Evolutionary conservation across 2,113 vertebrate genomes (phyloP).

Genomic region (Cairina moschata): DNA sequence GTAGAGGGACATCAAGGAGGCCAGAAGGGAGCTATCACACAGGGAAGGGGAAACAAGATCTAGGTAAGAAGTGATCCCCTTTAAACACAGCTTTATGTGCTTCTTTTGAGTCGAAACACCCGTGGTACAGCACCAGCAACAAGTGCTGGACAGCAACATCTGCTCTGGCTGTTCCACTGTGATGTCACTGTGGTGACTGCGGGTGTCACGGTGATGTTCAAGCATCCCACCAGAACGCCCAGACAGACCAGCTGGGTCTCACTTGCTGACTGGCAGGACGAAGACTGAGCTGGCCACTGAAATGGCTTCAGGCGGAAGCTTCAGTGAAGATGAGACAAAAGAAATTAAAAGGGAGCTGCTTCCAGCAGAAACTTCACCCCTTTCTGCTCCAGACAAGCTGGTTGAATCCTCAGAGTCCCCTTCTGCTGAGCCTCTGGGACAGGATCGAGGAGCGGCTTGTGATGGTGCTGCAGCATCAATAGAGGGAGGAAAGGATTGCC

Average conservation of each 20-base stretch:
- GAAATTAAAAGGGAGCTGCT: background rate
- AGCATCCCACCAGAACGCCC: too few relatives aligned
- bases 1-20: background rate
- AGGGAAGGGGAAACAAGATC: background rate
- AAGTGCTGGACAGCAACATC: background rate
- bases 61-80: background rate
- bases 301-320: too few relatives aligned
- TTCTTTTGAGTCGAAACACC: background rate
- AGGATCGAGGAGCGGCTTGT: background rate
- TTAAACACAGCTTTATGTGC: background rate
- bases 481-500: too few relatives aligned
- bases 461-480: too few relatives aligned
- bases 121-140: background rate
- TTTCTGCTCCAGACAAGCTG: background rate
- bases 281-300: too few relatives aligned
- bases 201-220: too few relatives aligned
- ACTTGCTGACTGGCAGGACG: too few relatives aligned
- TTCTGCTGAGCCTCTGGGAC: background rate
- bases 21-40: background rate
- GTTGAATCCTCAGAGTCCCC: background rate
- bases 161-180: background rate
- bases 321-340: too few relatives aligned
- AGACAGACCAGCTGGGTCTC: too few relatives aligned
- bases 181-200: too few relatives aligned
- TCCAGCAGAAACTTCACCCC: background rate